Conservation (phyloP, 2,113 vertebrate species). For the Melospiza melodia region DNA sequence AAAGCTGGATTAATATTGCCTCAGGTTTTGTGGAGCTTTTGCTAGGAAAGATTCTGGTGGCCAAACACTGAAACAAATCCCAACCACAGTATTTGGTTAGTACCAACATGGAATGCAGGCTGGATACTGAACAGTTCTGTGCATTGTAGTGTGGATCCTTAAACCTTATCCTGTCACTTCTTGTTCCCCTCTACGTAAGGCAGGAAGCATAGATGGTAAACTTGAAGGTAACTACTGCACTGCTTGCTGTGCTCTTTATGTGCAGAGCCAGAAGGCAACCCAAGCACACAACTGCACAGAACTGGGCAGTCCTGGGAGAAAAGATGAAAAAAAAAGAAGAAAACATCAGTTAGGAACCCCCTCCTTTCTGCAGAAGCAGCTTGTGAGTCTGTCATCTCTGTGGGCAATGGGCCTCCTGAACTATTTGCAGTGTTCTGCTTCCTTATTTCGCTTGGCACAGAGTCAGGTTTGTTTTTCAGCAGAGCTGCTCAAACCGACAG, state of each 20-base stretch:
- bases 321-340: background rate
- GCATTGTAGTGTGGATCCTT: background rate
- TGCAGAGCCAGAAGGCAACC: background rate
- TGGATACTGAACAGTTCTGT: background rate
- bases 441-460: slow-evolving; percentile 61
- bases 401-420: background rate
- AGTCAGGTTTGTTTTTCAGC: slow-evolving; percentile 56
- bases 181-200: background rate
- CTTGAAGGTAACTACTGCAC: background rate
- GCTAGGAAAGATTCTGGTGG: background rate
- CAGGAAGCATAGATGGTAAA: background rate
- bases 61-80: background rate
- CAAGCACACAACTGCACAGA: background rate
- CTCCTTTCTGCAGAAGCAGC: background rate
- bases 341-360: background rate
- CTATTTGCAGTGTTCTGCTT: slow-evolving; percentile 31
- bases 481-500: slow-evolving; percentile 18
- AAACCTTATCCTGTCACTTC: background rate
- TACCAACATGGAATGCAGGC: background rate
- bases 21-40: background rate
- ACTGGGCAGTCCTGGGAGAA: background rate
- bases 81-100: background rate
- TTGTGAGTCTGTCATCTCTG: slow-evolving; percentile 21
- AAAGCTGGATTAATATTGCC: background rate
- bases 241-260: background rate